These are phyloP conservation scores for Erinaceus europaeus DNA, from an alignment of 2,113 vertebrate genomes.

Conservation along the genomic window DNA sequence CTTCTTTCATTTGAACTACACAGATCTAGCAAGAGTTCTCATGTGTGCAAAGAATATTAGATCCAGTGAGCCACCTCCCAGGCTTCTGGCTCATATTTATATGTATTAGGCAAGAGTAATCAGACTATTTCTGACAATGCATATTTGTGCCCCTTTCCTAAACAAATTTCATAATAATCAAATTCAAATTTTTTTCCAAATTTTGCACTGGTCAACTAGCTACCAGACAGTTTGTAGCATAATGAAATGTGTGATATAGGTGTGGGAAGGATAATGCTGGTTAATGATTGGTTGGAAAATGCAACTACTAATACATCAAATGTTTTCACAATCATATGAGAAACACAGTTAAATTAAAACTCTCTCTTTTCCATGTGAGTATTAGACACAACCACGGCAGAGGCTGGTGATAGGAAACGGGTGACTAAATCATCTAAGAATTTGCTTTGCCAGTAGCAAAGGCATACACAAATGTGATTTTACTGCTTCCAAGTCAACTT, in stretches of 20 bases:
- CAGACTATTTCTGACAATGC: background rate
- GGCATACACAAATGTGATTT: too few relatives aligned
- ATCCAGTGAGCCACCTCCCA: too few relatives aligned
- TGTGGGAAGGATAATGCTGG: too few relatives aligned
- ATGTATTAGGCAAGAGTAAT: background rate
- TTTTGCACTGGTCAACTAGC: background rate
- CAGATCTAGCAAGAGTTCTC: too few relatives aligned
- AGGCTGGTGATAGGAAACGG: background rate
- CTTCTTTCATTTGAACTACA: too few relatives aligned
- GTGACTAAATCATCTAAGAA: background rate
- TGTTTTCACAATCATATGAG: background rate
- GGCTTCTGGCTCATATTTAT: too few relatives aligned
- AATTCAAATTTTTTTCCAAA: background rate
- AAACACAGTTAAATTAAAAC: background rate
- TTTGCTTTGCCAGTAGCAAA: too few relatives aligned
- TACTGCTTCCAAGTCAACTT: too few relatives aligned
- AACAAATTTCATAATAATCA: background rate
- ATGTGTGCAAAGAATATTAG: too few relatives aligned
- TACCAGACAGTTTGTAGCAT: background rate
- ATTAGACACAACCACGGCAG: background rate
- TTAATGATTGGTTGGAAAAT: too few relatives aligned
- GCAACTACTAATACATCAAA: background rate
- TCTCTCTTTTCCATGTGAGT: background rate
- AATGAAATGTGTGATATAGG: background rate
- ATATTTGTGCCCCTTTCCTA: background rate